phyloP scores from a whole-genome alignment of 2,888 invertebrate species.

The Fragum whitleyi region DNA sequence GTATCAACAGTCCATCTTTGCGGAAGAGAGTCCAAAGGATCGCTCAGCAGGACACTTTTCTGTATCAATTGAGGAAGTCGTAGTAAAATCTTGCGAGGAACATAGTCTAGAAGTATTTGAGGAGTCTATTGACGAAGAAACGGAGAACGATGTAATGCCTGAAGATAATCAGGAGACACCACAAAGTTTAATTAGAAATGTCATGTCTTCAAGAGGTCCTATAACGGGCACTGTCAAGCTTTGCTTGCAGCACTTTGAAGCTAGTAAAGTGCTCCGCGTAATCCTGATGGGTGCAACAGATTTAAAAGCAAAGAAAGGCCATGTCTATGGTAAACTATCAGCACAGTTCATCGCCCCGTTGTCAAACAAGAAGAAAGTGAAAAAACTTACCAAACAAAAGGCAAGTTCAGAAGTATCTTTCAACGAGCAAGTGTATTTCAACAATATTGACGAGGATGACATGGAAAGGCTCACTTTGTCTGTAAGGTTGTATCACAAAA shows the following conservation, averaged over 20 bases:
- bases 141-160: too few relatives aligned
- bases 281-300: not conserved
- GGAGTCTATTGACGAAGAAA: not conserved
- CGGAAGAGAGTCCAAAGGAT: not conserved
- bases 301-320: constrained; percentile 6
- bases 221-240: not conserved
- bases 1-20: not conserved
- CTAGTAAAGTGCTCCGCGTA: not conserved
- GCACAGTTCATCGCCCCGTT: not conserved
- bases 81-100: not conserved
- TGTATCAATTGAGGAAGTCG: not conserved
- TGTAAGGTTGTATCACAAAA: not conserved
- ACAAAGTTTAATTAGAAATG: not conserved
- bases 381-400: not conserved
- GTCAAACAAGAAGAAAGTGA: not conserved
- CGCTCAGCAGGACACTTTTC: not conserved
- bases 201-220: not conserved
- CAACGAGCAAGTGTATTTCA: constrained; percentile 10
- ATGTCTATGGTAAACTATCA: not conserved
- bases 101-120: not conserved
- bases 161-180: not conserved
- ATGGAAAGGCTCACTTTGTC: not conserved
- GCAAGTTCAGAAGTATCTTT: not conserved
- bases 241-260: constrained; percentile 1
- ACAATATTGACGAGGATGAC: not conserved